Conservation (phyloP, 2,888 invertebrate genomes). For the Dascillus cervinus region DNA sequence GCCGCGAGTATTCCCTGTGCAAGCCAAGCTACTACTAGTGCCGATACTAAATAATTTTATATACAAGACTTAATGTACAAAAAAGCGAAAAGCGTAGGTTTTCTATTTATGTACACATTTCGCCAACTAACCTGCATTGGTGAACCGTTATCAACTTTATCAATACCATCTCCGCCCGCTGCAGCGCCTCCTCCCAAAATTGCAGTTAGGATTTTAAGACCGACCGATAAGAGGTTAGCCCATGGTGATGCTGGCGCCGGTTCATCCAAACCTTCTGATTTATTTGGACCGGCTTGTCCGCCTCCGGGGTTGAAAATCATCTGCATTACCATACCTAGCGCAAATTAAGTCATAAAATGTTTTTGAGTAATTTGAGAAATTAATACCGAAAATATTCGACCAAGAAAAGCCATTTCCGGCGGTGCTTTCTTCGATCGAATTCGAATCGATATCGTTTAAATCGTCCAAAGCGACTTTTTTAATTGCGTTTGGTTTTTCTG, state of each 20-base stretch:
- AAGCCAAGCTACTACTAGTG: constrained; percentile 34
- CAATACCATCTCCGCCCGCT: constrained; percentile 70
- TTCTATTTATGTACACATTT: no score
- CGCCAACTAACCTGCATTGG: constrained; percentile 77
- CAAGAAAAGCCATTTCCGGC: constrained; percentile 66
- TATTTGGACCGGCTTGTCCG: constrained; percentile 62
- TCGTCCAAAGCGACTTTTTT: constrained; percentile 82
- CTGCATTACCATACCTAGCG: constrained; percentile 69
- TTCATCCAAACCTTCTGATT: constrained; percentile 68
- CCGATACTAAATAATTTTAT: constrained; percentile 14
- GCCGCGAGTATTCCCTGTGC: constrained; percentile 87
- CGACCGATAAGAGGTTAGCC: constrained; percentile 80
- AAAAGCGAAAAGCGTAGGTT: constrained; percentile 12
- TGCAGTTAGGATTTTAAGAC: constrained; percentile 77
- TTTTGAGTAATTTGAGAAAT: constrained; percentile 4
- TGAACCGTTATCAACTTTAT: constrained; percentile 83
- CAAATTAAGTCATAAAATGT: background rate
- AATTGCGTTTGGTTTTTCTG: constrained; percentile 80
- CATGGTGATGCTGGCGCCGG: constrained; percentile 72
- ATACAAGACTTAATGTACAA: constrained; percentile 12
- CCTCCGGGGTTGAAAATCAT: constrained; percentile 70
- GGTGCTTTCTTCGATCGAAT: constrained; percentile 62
- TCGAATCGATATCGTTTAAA: constrained; percentile 72
- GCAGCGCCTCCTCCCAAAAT: constrained; percentile 70
- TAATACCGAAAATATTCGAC: constrained; percentile 73